Base-by-base conservation (phyloP, 1,140 invertebrate species). In the Sitobion miscanthi region DNA sequence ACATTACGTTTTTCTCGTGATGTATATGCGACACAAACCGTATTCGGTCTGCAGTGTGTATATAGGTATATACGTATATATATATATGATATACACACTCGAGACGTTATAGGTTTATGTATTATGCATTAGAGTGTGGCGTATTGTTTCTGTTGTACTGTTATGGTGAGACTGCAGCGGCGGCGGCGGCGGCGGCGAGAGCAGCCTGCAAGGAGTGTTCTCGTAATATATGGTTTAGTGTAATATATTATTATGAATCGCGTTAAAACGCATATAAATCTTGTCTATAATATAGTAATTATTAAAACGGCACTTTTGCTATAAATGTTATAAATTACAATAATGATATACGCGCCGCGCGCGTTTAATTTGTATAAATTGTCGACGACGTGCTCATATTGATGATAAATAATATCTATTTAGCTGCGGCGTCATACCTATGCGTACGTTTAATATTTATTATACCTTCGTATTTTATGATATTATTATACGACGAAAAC, bases 261-360 rank as follows among this genome's bases (percentile, higher is more conserved):
- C 62, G 62, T 77, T 77, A n/a, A 77, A 77, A 77, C 8, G 62
- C n/a, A 20, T n/a, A 77, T 77, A 77, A 77, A 77, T 77, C 62
- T 77, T 77, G n/a, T 77, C n/a, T 77, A 2, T 38, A 77, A 77
- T 77, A 77, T 77, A n/a, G 62, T 77, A 77, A n/a, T 77, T n/a
- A 77, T 77, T 77, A n/a, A n/a, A 77, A 17, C 62, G 14, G n/a
- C n/a, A 77, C 62, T 77, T 77, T 77, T 6, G n/a, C 6, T 77
- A 20, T 77, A 77, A 77, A 77, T 77, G 62, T 77, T 77, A 77
- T 77, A 77, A 77, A 77, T 77, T 77, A 77, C 14, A n/a, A n/a
- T 77, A 35, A 77, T 77, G 23, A 54, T 49, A 49, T 49, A 49
- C 11, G 11, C 5, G 14, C 14, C 14, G n/a, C 62, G n/a, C 62